phyloP scores from a whole-genome alignment of 2,113 vertebrate species.

The Accipiter virgatus region DNA sequence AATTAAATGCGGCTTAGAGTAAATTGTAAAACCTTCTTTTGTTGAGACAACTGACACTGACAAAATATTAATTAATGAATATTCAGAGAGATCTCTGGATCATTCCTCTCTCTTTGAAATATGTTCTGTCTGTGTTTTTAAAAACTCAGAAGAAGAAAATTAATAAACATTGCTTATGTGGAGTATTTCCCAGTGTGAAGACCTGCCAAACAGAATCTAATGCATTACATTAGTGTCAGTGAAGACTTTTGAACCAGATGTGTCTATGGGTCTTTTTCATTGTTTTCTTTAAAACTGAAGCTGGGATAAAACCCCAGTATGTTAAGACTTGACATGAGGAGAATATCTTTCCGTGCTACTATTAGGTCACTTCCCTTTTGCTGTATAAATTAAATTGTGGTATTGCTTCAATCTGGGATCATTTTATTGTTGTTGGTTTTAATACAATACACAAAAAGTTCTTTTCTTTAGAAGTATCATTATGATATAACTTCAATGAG shows the following conservation, averaged over 20 bases:
- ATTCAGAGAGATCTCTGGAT: conserved; percentile 56
- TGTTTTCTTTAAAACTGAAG: conserved; percentile 52
- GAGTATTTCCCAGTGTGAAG: conserved; percentile 69
- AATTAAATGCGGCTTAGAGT: conserved; percentile 70
- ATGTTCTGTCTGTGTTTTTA: conserved; percentile 43
- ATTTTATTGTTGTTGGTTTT: conserved; percentile 48
- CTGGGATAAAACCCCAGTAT: conserved; percentile 47
- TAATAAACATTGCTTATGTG: conserved; percentile 66
- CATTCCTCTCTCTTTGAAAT: conserved; percentile 21
- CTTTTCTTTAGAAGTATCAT: conserved; percentile 38
- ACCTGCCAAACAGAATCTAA: conserved; percentile 65
- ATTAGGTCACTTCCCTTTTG: conserved; percentile 67
- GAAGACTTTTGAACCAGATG: conserved; percentile 80
- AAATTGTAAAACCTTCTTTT: conserved; percentile 73
- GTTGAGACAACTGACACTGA: conserved; percentile 68
- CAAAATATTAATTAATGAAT: conserved; percentile 74
- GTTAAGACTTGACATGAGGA: conserved; percentile 57
- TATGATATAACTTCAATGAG: conserved; percentile 31
- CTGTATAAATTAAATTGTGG: conserved; percentile 54
- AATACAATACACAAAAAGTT: conserved; percentile 40
- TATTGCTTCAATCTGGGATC: conserved; percentile 55
- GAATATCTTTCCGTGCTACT: conserved; percentile 32
- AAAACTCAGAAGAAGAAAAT: conserved; percentile 55
- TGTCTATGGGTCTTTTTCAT: conserved; percentile 66
- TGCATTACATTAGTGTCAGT: conserved; percentile 72